These are phyloP conservation scores for Sus cebifrons DNA, from an alignment of 2,797 vertebrate genomes.

Conservation along the genomic window DNA sequence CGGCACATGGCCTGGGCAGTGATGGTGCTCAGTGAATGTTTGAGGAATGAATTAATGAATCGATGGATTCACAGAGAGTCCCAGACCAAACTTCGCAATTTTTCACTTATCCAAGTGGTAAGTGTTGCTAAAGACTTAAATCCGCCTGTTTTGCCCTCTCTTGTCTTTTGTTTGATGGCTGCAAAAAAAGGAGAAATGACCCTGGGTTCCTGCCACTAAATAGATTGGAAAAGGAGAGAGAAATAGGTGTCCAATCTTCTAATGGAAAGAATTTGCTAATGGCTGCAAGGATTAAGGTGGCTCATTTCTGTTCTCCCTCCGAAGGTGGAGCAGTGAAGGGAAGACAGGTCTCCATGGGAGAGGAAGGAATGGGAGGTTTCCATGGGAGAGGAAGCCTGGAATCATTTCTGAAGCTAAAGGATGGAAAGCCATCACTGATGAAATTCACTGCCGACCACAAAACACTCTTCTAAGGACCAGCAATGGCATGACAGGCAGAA, in stretches of 20 bases:
- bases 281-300: not conserved
- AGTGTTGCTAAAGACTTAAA: not conserved
- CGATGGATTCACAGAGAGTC: not conserved
- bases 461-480: not conserved
- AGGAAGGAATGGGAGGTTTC: not conserved
- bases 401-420: not conserved
- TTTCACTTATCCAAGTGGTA: not conserved
- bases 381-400: not conserved
- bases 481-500: not conserved
- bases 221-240: not conserved
- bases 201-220: not conserved
- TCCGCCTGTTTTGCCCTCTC: not conserved
- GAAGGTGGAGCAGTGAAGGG: not conserved
- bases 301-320: not conserved
- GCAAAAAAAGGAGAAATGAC: not conserved
- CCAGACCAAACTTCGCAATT: not conserved
- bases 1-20: not conserved
- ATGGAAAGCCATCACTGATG: not conserved
- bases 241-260: not conserved
- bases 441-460: not conserved
- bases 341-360: not conserved
- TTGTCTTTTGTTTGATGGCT: not conserved
- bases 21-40: not conserved
- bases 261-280: not conserved
- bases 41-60: not conserved